Conservation (phyloP, 1,140 invertebrate species). For the Drosophila repletoides region DNA sequence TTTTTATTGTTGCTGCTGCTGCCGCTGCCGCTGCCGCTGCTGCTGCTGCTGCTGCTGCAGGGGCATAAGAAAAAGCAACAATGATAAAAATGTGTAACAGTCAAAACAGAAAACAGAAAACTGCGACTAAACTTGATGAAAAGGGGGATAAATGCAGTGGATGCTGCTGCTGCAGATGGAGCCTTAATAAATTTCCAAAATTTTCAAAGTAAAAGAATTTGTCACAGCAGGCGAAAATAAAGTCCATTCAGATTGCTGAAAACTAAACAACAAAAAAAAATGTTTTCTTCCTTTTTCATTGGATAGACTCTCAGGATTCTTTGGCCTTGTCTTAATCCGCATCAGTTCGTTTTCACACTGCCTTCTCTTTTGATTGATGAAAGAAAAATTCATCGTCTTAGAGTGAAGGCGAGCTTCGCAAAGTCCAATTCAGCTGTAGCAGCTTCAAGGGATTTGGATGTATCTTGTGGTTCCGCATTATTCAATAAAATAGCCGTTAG, state of each 20-base stretch:
- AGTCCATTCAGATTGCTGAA: background rate
- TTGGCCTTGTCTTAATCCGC: too few relatives aligned
- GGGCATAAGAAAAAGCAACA: constrained; percentile 42
- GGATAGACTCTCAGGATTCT: too few relatives aligned
- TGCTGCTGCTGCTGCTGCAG: constrained; percentile 2
- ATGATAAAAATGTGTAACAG: constrained; percentile 43
- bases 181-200: constrained; percentile 12
- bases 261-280: background rate
- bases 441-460: too few relatives aligned
- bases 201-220: background rate
- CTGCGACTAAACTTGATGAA: constrained; percentile 41
- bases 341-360: too few relatives aligned
- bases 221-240: background rate
- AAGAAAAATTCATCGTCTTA: too few relatives aligned
- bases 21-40: constrained; percentile 13
- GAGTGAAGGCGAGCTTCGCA: too few relatives aligned
- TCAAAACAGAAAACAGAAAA: constrained; percentile 26
- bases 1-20: constrained; percentile 51
- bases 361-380: too few relatives aligned
- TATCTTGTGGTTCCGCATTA: too few relatives aligned
- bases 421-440: too few relatives aligned
- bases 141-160: constrained; percentile 47
- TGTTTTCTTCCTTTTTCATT: background rate
- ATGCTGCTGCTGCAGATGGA: constrained; percentile 35
- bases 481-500: too few relatives aligned